Percentiles rank a stretch among this genome's conserved stretches.
Conservation (phyloP, 2,888 invertebrate genomes). For the Trileptium ribeirensis region DNA sequence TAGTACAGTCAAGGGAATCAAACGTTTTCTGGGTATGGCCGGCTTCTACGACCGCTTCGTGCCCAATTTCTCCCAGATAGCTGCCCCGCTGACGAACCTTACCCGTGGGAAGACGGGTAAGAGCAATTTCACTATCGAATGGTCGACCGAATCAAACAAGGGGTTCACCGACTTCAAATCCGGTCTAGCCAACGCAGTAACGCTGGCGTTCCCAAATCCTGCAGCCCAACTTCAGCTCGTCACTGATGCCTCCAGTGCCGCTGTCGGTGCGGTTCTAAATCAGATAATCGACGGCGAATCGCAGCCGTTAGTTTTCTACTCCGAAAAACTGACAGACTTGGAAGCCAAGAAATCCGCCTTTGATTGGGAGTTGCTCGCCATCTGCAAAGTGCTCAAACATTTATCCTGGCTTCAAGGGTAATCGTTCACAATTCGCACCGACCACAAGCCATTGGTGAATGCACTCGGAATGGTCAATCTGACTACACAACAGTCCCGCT, state of each 20-base stretch:
- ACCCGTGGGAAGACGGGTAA: neutral
- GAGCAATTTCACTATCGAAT: neutral
- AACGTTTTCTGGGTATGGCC: constrained; percentile 10
- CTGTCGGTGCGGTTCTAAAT: constrained; percentile 9
- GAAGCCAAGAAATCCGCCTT: constrained; percentile 14
- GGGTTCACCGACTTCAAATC: neutral
- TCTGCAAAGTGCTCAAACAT: neutral
- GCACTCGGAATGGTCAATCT: neutral
- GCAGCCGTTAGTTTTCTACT: constrained; percentile 7
- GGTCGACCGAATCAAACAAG: neutral
- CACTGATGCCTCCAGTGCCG: constrained; percentile 13
- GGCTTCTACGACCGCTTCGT: constrained; percentile 13
- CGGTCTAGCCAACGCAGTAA: neutral
- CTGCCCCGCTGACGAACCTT: constrained; percentile 11
- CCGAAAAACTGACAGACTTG: neutral
- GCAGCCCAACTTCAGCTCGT: neutral
- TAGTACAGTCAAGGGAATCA: neutral
- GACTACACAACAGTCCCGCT: constrained; percentile 10
- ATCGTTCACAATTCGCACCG: neutral
- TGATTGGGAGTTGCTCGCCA: constrained; percentile 13
- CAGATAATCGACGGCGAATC: neutral
- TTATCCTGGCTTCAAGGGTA: constrained; percentile 3
- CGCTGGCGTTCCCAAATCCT: neutral
- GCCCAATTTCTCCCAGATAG: neutral
- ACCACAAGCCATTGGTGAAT: constrained; percentile 14